These are phyloP conservation scores for Panthera tigris DNA, from an alignment of 2,113 vertebrate genomes.

Conservation along the genomic window DNA sequence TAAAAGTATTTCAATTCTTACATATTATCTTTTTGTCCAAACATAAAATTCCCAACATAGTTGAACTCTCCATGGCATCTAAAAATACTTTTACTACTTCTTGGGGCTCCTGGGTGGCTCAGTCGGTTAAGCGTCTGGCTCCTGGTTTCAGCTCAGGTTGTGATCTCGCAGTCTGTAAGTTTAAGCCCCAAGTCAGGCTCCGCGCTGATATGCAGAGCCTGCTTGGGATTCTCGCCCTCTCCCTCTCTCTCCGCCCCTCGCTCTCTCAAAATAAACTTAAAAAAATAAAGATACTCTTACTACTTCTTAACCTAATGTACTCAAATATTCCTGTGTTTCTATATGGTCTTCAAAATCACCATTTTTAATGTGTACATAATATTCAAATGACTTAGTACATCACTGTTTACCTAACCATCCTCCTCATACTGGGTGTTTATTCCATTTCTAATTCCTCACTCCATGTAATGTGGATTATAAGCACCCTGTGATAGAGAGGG, in stretches of 20 bases:
- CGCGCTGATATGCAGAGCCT: too few relatives aligned
- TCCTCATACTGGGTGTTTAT: neutral
- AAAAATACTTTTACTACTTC: neutral
- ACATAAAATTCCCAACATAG: neutral
- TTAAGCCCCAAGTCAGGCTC: too few relatives aligned
- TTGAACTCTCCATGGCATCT: neutral
- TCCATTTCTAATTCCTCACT: neutral
- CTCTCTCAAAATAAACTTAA: too few relatives aligned
- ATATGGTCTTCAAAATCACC: neutral
- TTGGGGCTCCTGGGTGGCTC: too few relatives aligned
- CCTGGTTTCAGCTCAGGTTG: too few relatives aligned
- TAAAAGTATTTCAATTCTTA: conserved; percentile 9
- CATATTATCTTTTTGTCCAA: neutral
- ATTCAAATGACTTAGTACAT: neutral
- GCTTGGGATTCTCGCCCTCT: too few relatives aligned
- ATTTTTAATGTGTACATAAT: neutral
- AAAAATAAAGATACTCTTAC: neutral
- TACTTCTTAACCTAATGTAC: neutral
- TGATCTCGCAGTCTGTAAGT: too few relatives aligned
- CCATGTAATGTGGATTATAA: neutral
- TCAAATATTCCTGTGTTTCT: neutral
- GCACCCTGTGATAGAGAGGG: neutral
- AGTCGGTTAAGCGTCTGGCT: too few relatives aligned
- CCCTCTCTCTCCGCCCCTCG: too few relatives aligned
- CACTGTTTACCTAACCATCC: neutral